Conservation (phyloP, 1,140 invertebrate genomes). For the Thaumetopoea pityocampa region DNA sequence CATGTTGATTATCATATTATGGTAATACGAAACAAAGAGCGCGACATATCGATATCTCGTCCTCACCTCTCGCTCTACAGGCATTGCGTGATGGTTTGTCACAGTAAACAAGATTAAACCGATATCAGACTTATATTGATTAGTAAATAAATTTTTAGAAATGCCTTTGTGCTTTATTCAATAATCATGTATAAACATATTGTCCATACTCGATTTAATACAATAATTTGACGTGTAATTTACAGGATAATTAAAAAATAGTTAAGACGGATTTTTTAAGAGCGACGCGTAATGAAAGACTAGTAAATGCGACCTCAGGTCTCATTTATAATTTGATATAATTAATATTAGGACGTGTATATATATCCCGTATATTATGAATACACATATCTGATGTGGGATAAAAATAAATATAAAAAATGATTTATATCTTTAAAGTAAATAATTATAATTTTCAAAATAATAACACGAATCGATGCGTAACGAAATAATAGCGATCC, state of each 20-base stretch:
- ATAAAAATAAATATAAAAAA: constrained; percentile 16
- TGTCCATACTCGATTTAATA: too few relatives aligned
- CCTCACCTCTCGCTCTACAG: too few relatives aligned
- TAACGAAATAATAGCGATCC: constrained; percentile 17
- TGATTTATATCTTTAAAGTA: constrained; percentile 13
- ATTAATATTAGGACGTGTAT: constrained; percentile 37
- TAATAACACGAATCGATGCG: constrained; percentile 27
- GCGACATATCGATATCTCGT: too few relatives aligned
- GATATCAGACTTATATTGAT: too few relatives aligned
- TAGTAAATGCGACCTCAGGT: constrained; percentile 11
- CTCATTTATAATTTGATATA: constrained; percentile 15
- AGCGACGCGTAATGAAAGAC: constrained; percentile 16
- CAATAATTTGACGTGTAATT: constrained; percentile 1
- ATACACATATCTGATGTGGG: constrained; percentile 18
- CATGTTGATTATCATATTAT: too few relatives aligned
- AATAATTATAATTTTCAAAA: constrained; percentile 24
- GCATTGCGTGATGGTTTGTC: too few relatives aligned
- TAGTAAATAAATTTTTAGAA: too few relatives aligned
- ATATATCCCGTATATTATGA: constrained; percentile 22
- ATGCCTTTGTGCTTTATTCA: too few relatives aligned
- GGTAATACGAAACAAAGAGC: too few relatives aligned
- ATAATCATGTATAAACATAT: too few relatives aligned
- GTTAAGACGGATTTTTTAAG: constrained; percentile 13
- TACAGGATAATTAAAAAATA: constrained; percentile 1
- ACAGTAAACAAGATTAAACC: too few relatives aligned